These are phyloP conservation scores for Drosophila testacea DNA, from an alignment of 2,888 invertebrate genomes.

Conservation along the genomic window DNA sequence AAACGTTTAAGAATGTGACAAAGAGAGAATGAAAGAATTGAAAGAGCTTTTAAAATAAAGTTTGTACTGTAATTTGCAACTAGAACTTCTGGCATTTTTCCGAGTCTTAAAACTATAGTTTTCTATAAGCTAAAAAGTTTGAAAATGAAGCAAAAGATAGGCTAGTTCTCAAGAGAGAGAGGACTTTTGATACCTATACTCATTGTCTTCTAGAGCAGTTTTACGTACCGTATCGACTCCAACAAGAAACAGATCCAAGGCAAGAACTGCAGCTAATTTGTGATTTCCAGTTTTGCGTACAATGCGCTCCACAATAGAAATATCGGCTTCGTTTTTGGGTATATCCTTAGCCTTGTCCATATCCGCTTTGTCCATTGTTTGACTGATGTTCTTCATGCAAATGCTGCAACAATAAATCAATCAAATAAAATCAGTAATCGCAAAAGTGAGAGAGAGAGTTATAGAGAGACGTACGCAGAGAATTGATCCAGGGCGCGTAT, in stretches of 20 bases:
- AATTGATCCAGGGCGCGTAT: constrained; percentile 90
- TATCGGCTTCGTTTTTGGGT: constrained; percentile 84
- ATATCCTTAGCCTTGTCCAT: constrained; percentile 47
- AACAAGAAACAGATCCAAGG: constrained; percentile 91
- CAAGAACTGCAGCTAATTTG: constrained; percentile 89
- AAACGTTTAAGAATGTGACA: background rate
- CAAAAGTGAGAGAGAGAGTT: background rate
- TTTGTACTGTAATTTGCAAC: no score
- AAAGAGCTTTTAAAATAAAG: background rate
- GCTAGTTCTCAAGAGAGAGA: no score
- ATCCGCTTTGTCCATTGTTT: constrained; percentile 86
- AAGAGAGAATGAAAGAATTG: no score
- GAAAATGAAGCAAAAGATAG: no score
- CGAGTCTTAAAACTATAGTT: no score
- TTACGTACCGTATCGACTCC: constrained; percentile 91
- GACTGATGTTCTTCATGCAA: constrained; percentile 87
- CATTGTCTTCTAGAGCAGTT: background rate
- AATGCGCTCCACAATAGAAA: constrained; percentile 87
- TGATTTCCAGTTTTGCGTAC: constrained; percentile 87
- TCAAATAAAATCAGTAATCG: background rate
- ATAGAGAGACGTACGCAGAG: constrained; percentile 87
- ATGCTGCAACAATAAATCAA: constrained; percentile 83
- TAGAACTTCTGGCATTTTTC: no score
- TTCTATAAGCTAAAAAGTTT: no score
- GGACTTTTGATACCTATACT: background rate